Base-by-base conservation (phyloP, 2,113 vertebrate species). In the Lota lota region DNA sequence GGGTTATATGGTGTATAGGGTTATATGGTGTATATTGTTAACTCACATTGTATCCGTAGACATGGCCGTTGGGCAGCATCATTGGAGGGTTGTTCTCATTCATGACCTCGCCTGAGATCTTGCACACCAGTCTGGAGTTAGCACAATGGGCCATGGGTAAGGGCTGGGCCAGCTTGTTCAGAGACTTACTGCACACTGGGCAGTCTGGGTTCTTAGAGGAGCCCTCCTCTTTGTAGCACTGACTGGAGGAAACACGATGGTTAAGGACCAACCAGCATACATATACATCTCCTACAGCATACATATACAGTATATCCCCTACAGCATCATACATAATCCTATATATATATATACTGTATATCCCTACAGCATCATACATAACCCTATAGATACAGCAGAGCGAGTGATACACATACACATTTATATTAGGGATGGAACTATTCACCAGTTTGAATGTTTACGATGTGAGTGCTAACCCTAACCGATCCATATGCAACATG, bases 21-120 rank as follows among this genome's bases (percentile, higher is more conserved):
- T 14, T 8, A 11, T 14, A 47, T 47, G 40, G 40, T 47, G 40
- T 47, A 47, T 47, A 33, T 47, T 12, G 40, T 11, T 12, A 71
- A 92, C 97, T 97, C 87, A 99, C 97, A 47, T 99, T 99, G 90
- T 99, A 99, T 84, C 97, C 96, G 4, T 99, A 99, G 76, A 99
- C 97, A 50, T 99, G 98, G 89, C 97, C 97, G 53, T 99, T 99
- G 82, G 97, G 97, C 85, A 99, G 91, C 97, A 99, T 99, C 97
- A 99, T 99, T 7, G 97, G 97, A n/a, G 96, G 97, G 87, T 99
- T 99, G 92, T 99, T 99, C 92, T 99, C 97, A 6, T 99, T 99
- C 97, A 99, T 99, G 66, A 99, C 97, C 57, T 99, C 97, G 24
- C 97, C 97, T 0, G 97, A 99, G 89, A 99, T 99, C 92, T 99